phyloP scores from a whole-genome alignment of 2,797 vertebrate genomes.

The Menidia menidia region DNA sequence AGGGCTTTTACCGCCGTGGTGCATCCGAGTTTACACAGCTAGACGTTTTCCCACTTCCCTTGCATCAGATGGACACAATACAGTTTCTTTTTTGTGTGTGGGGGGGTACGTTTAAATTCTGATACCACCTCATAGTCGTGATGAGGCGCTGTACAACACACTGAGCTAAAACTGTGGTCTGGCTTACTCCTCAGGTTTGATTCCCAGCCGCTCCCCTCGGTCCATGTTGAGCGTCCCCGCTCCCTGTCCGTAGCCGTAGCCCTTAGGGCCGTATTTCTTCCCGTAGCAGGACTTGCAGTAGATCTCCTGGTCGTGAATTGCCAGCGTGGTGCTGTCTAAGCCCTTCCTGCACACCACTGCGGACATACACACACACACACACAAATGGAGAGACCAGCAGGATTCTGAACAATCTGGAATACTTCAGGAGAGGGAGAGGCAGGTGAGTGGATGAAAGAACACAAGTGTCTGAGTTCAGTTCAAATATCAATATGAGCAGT shows the following conservation, averaged over 20 bases:
- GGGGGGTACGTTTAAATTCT: not conserved
- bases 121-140: not conserved
- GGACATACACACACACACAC: not conserved
- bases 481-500: no score
- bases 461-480: no score
- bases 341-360: slow-evolving; percentile 95
- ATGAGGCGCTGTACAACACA: not conserved
- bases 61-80: no score
- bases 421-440: no score
- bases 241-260: slow-evolving; percentile 95
- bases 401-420: no score
- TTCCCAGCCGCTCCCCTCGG: slow-evolving; percentile 92
- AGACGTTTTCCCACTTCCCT: no score
- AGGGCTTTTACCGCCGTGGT: not conserved
- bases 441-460: no score
- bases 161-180: not conserved
- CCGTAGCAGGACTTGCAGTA: slow-evolving; percentile 98
- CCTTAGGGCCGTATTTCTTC: slow-evolving; percentile 96
- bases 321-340: slow-evolving; percentile 93
- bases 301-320: slow-evolving; percentile 92
- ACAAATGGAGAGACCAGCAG: no score
- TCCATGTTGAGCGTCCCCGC: slow-evolving; percentile 96
- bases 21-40: not conserved
- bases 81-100: not conserved
- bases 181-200: slow-evolving; percentile 92